phyloP scores from a whole-genome alignment of 2,113 vertebrate species.

The Climacteris rufus region DNA sequence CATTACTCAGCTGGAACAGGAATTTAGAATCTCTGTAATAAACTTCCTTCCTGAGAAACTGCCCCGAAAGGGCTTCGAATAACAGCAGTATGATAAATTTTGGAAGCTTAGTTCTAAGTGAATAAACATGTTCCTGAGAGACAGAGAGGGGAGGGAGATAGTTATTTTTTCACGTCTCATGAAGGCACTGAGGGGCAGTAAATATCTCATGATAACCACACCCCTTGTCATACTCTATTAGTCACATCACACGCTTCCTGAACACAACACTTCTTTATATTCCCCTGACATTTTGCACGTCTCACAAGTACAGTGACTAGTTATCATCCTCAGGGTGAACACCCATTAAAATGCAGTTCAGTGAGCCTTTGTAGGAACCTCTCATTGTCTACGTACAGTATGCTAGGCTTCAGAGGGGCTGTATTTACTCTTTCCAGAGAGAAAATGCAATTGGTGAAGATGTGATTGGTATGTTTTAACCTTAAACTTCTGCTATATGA shows the following conservation, averaged over 20 bases:
- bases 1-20: neutral
- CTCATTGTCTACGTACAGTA: neutral
- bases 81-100: neutral
- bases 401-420: neutral
- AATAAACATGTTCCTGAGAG: constrained; percentile 40
- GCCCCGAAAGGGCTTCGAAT: neutral
- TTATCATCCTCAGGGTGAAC: constrained; percentile 44
- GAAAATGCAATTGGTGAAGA: neutral
- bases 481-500: neutral
- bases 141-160: neutral
- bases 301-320: constrained; percentile 46
- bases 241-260: constrained; percentile 71
- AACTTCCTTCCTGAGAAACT: constrained; percentile 30
- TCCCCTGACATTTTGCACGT: constrained; percentile 75
- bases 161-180: constrained; percentile 49
- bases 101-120: neutral
- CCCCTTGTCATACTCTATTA: constrained; percentile 71
- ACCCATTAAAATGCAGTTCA: constrained; percentile 13
- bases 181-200: constrained; percentile 50
- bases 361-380: constrained; percentile 22
- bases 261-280: constrained; percentile 49
- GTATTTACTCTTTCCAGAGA: neutral
- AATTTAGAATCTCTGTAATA: neutral
- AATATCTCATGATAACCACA: constrained; percentile 68
- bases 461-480: neutral